Percentiles rank a stretch among this genome's conserved stretches.
Evolutionary conservation across 2,888 invertebrate genomes (phyloP).

Genomic region (Cheilosia soror): DNA sequence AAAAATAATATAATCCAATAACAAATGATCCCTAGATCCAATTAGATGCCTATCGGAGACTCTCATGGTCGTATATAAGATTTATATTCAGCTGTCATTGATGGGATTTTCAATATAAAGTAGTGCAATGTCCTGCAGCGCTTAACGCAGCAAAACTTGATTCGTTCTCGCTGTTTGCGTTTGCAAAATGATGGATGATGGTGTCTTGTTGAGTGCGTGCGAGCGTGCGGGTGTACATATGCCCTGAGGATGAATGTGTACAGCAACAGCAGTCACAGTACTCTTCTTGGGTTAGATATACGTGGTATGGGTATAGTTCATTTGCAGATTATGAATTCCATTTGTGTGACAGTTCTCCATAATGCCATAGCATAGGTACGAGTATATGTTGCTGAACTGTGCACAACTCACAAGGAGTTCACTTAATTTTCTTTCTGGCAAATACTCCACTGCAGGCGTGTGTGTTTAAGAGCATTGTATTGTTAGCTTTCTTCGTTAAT

Average conservation of each 20-base stretch:
- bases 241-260: slow-evolving; percentile 26
- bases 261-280: slow-evolving; percentile 32
- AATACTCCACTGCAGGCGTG: background rate
- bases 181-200: slow-evolving; percentile 58
- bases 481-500: slow-evolving; percentile 50
- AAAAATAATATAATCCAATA: slow-evolving; percentile 66
- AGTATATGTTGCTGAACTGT: slow-evolving; percentile 6
- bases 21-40: slow-evolving; percentile 73
- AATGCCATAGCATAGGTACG: slow-evolving; percentile 8
- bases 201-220: slow-evolving; percentile 39
- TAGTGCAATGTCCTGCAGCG: slow-evolving; percentile 72
- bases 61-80: slow-evolving; percentile 44
- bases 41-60: slow-evolving; percentile 71
- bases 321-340: slow-evolving; percentile 66
- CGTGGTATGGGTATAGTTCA: slow-evolving; percentile 23
- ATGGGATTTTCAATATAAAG: slow-evolving; percentile 44
- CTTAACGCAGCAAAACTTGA: slow-evolving; percentile 51
- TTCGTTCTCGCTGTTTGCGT: slow-evolving; percentile 3
- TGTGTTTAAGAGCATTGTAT: background rate
- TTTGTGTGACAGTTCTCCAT: slow-evolving; percentile 58
- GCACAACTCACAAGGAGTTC: slow-evolving; percentile 11
- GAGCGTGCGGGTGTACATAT: slow-evolving; percentile 20
- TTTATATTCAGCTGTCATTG: slow-evolving; percentile 71
- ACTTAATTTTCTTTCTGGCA: slow-evolving; percentile 45
- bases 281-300: background rate